Evolutionary conservation across 37 sponge, comb jelly and placozoan species (phyloP).

Genomic region (Haliclona indistincta): DNA sequence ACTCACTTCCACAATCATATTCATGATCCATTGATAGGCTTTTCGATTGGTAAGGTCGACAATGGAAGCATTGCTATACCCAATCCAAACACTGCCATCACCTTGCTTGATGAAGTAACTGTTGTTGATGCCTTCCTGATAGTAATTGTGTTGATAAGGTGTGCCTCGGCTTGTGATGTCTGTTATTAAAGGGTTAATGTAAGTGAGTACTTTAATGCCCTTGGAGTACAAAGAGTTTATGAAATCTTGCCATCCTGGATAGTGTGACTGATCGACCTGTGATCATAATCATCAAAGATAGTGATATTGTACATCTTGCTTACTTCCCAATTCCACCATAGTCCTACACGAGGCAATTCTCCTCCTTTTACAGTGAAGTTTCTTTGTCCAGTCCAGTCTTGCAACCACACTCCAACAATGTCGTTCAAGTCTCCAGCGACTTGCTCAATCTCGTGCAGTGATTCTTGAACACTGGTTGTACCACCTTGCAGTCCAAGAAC

Average conservation of each 20-base stretch:
- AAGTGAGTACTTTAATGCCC: conserved; percentile 55
- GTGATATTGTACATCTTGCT: not conserved
- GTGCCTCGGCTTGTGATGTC: conserved; percentile 65
- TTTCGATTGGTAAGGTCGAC: conserved; percentile 68
- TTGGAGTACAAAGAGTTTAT: conserved; percentile 23
- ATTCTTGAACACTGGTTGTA: conserved; percentile 42
- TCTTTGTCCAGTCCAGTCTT: conserved; percentile 89
- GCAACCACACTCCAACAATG: conserved; percentile 79
- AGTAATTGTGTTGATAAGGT: conserved; percentile 73
- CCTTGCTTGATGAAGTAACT: conserved; percentile 55
- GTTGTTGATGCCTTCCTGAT: conserved; percentile 56
- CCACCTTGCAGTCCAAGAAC: conserved; percentile 84
- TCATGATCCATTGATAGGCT: conserved; percentile 68
- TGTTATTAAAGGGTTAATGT: conserved; percentile 67
- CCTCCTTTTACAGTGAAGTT: conserved; percentile 41
- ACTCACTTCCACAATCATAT: conserved; percentile 60
- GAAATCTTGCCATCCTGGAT: conserved; percentile 62
- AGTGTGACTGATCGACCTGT: conserved; percentile 70
- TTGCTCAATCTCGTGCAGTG: conserved; percentile 17
- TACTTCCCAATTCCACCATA: conserved; percentile 94
- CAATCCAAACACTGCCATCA: conserved; percentile 62
- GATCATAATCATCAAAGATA: conserved; percentile 8
- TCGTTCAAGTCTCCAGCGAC: conserved; percentile 48
- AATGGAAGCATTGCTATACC: conserved; percentile 54
- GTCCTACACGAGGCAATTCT: conserved; percentile 64